Evolutionary conservation across 2,113 vertebrate species (phyloP), one percentile per base, ranked within the genome.

Genomic region (Cyanoderma ruficeps): DNA sequence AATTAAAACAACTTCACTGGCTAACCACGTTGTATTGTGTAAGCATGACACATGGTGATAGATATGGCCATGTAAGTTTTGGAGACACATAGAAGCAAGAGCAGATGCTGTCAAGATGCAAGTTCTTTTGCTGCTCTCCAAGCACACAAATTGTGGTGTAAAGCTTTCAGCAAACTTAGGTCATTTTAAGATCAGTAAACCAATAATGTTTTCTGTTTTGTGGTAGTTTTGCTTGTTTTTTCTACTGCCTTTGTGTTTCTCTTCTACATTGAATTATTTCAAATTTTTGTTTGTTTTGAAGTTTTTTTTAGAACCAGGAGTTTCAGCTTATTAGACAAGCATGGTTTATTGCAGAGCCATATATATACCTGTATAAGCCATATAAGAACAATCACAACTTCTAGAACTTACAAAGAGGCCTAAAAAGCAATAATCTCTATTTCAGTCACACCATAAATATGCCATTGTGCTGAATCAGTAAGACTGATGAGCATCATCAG

Each of bases 401-500:
- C 11, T 19, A 55, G 67, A 65, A 95, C 33, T 85, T 39, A 30
- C 3, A 76, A 50, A 69, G 63, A 20, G 56, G 9, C 67, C 85
- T 90, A 55, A 85, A 90, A 75, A 4, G 0, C 53, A 77, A 11
- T 10, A 64, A 21, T 83, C 49, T 81, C 33, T 89, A 7, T 88
- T 95, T 83, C 25, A 37, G 59, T 95, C 57, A 60, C 44, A 8
- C 22, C 81, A 42, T 78, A 90, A 75, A 33, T 86, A 61, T 49
- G 23, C 94, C 63, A 53, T 92, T 81, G 83, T 95, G 67, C 95
- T 69, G 87, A 88, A 85, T 94, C 68, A 65, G 71, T 81, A 53
- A 91, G 87, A 46, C 82, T 82, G 70, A 59, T 82, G 60, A 83
- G 82, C 67, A 76, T 83, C 76, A 94, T 83, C 86, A 92, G 90